Evolutionary conservation across 2,888 invertebrate genomes (phyloP), one percentile per base, ranked within the genome.

Genomic region (Drosophila algonquin): DNA sequence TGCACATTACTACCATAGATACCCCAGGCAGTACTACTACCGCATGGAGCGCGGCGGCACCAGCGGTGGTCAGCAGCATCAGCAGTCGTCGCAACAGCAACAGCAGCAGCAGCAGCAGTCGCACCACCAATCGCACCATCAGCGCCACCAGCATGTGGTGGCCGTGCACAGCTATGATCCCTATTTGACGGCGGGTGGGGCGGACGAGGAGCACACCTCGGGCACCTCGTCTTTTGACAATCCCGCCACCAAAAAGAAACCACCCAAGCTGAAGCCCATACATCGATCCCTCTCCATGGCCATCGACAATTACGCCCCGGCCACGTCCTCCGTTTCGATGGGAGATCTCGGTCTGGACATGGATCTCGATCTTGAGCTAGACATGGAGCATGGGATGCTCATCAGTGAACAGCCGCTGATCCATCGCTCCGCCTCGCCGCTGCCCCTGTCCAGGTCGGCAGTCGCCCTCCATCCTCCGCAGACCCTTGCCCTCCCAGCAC

Each of bases 221-320:
- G 89, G 91, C 76, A 88, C 91, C 59, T 91, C 91, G 50, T 92
- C 91, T 48, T 87, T 92, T 84, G 92, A 92, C 75, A 91, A 91
- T 87, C 91, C 91, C 60, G 91, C 90, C 63, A 90, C 90, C 0
- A 92, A 91, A 64, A 91, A 91, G 81, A 92, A 91, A 65, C 92
- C 92, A 73, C 92, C 92, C 83, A 93, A 92, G 90, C 87, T 93
- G 77, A 92, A 91, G 87, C 89, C 91, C 70, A 91, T 92, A 64
- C 91, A 92, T 79, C 91, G 92, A 44, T 92, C 92, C n/a, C 87
- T 92, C 30, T 92, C 92, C 46, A 91, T 92, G 90, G 92, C 92
- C 67, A 92, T 92, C 72, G 92, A 92, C 60, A 92, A 93, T 58
- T 92, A 93, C 81, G 90, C 90, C 48, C 92, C 92, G 44, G 77